Percentiles rank a stretch among this genome's conserved stretches.
These are phyloP conservation scores for Chaetura pelagica DNA, from an alignment of 2,113 vertebrate species.

Conservation along the genomic window DNA sequence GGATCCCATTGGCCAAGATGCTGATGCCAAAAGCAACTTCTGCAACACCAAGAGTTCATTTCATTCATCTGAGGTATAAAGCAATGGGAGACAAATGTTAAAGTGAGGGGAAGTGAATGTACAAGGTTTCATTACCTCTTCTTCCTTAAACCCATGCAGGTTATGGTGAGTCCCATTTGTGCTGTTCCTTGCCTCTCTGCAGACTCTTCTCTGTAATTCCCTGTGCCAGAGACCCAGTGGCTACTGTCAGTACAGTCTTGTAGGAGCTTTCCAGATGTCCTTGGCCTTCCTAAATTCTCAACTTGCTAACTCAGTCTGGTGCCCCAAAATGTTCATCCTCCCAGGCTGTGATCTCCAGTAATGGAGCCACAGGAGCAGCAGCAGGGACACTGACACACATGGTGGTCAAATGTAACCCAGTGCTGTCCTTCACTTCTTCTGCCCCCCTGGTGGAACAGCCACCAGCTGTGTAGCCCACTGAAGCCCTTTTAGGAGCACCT, in stretches of 20 bases:
- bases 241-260: neutral
- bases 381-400: rapidly evolving
- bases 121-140: neutral
- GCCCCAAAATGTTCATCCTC: neutral
- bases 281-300: neutral
- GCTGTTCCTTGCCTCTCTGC: neutral
- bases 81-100: neutral
- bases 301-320: neutral
- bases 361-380: neutral
- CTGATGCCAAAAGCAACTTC: neutral
- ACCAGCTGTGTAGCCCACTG: neutral
- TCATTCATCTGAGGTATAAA: neutral
- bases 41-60: neutral
- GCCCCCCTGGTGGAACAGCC: too few species aligned
- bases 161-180: neutral
- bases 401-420: neutral
- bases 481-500: neutral
- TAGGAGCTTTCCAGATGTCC: neutral
- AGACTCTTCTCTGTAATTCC: neutral
- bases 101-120: neutral
- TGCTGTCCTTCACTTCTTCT: neutral
- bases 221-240: neutral
- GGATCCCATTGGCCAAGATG: neutral
- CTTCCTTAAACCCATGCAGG: neutral
- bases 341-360: neutral